Evolutionary conservation across 2,888 invertebrate genomes (phyloP).

Genomic region (Drosophila testacea): DNA sequence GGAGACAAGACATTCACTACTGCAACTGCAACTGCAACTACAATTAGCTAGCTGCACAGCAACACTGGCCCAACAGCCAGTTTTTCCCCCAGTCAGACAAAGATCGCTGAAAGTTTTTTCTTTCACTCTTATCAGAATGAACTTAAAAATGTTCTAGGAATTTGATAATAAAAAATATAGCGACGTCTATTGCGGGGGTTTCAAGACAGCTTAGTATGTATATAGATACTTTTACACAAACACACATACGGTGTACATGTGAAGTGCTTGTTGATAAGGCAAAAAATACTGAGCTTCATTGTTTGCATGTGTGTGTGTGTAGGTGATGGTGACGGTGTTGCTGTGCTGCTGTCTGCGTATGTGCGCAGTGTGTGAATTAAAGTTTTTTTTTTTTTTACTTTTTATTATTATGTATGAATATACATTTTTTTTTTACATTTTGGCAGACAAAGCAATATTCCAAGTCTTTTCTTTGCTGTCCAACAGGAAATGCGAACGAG

Average conservation of each 20-base stretch:
- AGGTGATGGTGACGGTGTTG: conserved; percentile 51
- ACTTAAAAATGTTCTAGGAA: conserved; percentile 56
- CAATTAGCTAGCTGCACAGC: conserved; percentile 34
- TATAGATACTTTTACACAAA: neutral
- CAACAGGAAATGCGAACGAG: conserved; percentile 77
- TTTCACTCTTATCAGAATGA: conserved; percentile 60
- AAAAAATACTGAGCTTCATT: conserved; percentile 14
- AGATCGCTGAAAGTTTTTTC: conserved; percentile 33
- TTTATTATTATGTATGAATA: conserved; percentile 62
- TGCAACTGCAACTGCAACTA: conserved; percentile 15
- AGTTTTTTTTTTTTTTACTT: conserved; percentile 45
- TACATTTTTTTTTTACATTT: conserved; percentile 49
- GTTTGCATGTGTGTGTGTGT: conserved; percentile 27
- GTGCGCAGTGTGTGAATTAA: conserved; percentile 61
- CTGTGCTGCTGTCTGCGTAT: conserved; percentile 26
- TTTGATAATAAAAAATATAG: conserved; percentile 58
- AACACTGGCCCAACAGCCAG: conserved; percentile 33
- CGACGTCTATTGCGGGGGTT: conserved; percentile 33
- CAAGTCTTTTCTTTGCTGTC: conserved; percentile 56
- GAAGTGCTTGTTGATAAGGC: conserved; percentile 44
- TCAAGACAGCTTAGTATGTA: conserved; percentile 34
- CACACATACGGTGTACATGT: conserved; percentile 5
- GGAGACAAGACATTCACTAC: conserved; percentile 19
- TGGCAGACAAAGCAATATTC: conserved; percentile 72
- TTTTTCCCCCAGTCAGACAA: conserved; percentile 3